Evolutionary conservation across 2,888 invertebrate genomes (phyloP).

Genomic region (Calliphora vomitoria): DNA sequence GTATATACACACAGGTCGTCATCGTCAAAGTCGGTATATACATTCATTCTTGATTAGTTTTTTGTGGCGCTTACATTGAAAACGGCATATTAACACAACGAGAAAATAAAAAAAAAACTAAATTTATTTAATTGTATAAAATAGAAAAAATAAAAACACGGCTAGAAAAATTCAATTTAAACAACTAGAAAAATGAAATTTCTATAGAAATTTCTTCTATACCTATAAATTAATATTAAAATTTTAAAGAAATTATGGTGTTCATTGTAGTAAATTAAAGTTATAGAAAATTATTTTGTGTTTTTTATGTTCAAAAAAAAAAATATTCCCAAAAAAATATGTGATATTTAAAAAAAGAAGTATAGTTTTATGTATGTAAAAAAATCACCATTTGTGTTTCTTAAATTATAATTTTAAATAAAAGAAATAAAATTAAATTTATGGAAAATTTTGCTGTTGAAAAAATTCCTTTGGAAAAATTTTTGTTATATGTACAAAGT

Average conservation of each 20-base stretch:
- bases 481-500: constrained; percentile 2
- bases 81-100: constrained; percentile 60
- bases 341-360: constrained; percentile 40
- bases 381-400: constrained; percentile 1
- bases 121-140: constrained; percentile 27
- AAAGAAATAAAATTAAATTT: not conserved
- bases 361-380: not conserved
- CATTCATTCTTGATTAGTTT: constrained; percentile 80
- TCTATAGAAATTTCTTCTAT: not conserved
- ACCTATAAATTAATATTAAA: not conserved
- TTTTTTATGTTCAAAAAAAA: constrained; percentile 34
- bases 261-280: constrained; percentile 53
- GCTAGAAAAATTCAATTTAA: constrained; percentile 40
- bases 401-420: constrained; percentile 22
- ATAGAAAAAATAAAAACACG: constrained; percentile 19
- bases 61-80: constrained; percentile 80
- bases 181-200: constrained; percentile 26
- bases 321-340: constrained; percentile 11
- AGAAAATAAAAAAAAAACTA: constrained; percentile 34
- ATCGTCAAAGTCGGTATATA: constrained; percentile 64
- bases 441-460: not conserved
- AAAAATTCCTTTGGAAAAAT: not conserved
- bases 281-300: constrained; percentile 2
- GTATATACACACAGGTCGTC: constrained; percentile 64
- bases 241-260: constrained; percentile 52